Evolutionary conservation across 2,797 vertebrate genomes (phyloP), one percentile per base, ranked within the genome.

Genomic region (Columba guinea): DNA sequence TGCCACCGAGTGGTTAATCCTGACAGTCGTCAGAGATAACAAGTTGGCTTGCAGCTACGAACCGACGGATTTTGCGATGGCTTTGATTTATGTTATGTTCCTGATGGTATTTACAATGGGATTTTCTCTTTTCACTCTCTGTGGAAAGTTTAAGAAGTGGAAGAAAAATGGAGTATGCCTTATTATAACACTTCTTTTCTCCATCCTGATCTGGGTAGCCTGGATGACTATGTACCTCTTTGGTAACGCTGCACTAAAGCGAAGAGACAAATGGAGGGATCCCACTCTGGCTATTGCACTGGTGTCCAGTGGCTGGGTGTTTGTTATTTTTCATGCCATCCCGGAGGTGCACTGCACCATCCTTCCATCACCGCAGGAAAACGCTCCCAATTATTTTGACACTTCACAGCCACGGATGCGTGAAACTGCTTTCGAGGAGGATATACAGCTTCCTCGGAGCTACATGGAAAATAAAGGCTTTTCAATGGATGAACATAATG

Each of bases 401-500:
- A 99, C 99, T 8, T 99, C 99, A 4, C 99, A 99, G 96, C 98
- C 99, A 0, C 97, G 99, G 87, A 98, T 99, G 98, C 98, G 99
- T 52, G 99, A 99, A 98, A 99, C 99, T 2, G 99, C 99, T 70
- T 99, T 99, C 59, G 99, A 99, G 64, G 99, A 99, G 88, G 99
- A 99, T 32, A 98, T 99, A 91, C 99, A 98, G 78, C 98, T 99
- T 81, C 99, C 99, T 10, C 97, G 99, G 91, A 98, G 99, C 97
- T 99, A 99, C 97, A 99, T 99, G 98, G 99, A 99, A 95, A 99
- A 99, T 97, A 99, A 99, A 97, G 98, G 98, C 94, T 99, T 99
- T 76, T 99, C 99, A 22, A 99, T 99, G 98, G 99, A 98, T 55
- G 99, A 99, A 13, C 98, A 99, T 92, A 99, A 98, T 58, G 97